Conservation (phyloP, 2,888 invertebrate species). For the Sisyra nigra region DNA sequence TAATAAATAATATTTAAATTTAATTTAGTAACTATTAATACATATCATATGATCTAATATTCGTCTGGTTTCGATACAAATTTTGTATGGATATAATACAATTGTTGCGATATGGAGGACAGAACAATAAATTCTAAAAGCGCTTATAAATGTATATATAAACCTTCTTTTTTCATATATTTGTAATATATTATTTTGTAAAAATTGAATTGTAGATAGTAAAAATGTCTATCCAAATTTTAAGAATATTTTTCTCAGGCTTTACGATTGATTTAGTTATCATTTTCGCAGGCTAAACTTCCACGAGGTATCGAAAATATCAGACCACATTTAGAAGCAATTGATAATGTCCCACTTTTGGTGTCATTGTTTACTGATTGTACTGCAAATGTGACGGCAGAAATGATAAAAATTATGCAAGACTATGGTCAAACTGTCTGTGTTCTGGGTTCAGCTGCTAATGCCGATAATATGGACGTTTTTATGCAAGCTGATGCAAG, state of each 20-base stretch:
- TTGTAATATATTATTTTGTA: no score
- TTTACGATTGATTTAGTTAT: no score
- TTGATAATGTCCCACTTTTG: constrained; percentile 93
- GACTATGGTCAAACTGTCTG: constrained; percentile 93
- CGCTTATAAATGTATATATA: no score
- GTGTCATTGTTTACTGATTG: constrained; percentile 98
- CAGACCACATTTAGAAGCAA: constrained; percentile 82
- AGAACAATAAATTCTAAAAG: no score
- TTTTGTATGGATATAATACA: no score
- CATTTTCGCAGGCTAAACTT: constrained; percentile 57
- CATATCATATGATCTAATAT: no score
- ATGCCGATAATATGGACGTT: constrained; percentile 76
- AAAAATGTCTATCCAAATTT: background rate
- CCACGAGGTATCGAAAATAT: constrained; percentile 95
- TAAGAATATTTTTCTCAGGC: constrained; percentile 5
- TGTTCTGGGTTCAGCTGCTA: constrained; percentile 83
- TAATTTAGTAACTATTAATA: no score
- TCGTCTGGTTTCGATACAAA: no score
- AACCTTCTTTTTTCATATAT: no score
- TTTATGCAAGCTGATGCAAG: constrained; percentile 90
- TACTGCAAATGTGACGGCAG: constrained; percentile 73
- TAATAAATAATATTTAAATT: no score
- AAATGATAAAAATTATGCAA: constrained; percentile 92
- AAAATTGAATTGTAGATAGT: no score
- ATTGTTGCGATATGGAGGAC: no score